A percentile compares a stretch with the other conserved stretches of the same genome.
Conservation (phyloP, 2,888 invertebrate genomes). For the Candidula unifasciata region DNA sequence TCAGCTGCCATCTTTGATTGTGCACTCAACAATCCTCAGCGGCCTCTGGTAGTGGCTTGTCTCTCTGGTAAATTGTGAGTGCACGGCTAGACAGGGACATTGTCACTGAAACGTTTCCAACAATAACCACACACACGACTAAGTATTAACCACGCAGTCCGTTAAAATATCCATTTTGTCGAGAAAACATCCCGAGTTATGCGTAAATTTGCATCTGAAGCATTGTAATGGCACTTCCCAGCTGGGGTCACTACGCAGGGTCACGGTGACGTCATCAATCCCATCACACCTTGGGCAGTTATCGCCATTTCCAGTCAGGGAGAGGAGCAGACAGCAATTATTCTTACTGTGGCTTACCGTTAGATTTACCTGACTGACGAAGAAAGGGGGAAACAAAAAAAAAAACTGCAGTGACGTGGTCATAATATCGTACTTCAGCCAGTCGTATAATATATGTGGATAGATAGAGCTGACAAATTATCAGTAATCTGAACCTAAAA, state of each 20-base stretch:
- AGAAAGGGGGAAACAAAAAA: too few species aligned
- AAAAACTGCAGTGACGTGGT: too few species aligned
- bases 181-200: conserved; percentile 53
- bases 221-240: conserved; percentile 60
- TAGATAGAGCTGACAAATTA: too few species aligned
- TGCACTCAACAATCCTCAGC: conserved; percentile 66
- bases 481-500: too few species aligned
- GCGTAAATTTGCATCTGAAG: conserved; percentile 56
- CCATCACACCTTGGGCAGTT: conserved; percentile 57
- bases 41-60: conserved; percentile 67
- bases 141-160: conserved; percentile 46
- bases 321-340: conserved; percentile 44
- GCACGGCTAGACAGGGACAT: conserved; percentile 33
- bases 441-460: too few species aligned
- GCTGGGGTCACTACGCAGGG: conserved; percentile 62
- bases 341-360: too few species aligned
- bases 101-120: conserved; percentile 29
- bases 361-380: too few species aligned
- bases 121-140: conserved; percentile 29
- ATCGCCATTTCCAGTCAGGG: conserved; percentile 62
- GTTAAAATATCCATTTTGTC: conserved; percentile 49
- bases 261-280: conserved; percentile 62
- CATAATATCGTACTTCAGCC: too few species aligned
- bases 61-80: conserved; percentile 55
- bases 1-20: conserved; percentile 73